A percentile compares a stretch with the other conserved stretches of the same genome.
Evolutionary conservation across 2,113 vertebrate species (phyloP).

Genomic region (Phaetusa simplex): DNA sequence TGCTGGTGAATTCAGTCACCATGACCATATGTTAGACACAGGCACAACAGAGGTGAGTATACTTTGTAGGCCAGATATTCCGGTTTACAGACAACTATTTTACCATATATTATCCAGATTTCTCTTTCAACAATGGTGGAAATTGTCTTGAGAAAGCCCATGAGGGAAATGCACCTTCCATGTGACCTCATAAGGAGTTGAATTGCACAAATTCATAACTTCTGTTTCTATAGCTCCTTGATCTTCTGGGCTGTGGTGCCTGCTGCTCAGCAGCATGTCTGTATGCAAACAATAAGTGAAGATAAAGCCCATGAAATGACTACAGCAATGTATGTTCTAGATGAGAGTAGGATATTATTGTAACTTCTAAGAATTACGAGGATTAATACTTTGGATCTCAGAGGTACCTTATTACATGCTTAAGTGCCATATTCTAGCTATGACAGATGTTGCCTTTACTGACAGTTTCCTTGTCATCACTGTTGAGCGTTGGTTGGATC

Average conservation of each 20-base stretch:
- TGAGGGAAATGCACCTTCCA: neutral
- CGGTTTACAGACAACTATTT: neutral
- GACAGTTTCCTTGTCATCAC: neutral
- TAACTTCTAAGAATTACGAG: neutral
- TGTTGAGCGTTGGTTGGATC: neutral
- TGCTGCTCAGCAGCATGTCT: neutral
- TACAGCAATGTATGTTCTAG: neutral
- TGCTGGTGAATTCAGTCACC: slow-evolving; percentile 83
- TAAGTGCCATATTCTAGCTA: neutral
- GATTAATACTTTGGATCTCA: neutral
- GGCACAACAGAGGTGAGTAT: slow-evolving; percentile 80
- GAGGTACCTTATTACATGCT: neutral
- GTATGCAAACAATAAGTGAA: neutral
- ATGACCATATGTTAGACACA: slow-evolving; percentile 77
- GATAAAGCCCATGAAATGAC: neutral
- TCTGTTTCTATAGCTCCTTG: neutral
- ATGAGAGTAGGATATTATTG: neutral
- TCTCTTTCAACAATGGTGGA: neutral
- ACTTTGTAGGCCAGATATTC: accelerated
- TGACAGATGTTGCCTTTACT: neutral
- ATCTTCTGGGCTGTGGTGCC: neutral
- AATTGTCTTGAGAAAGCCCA: neutral
- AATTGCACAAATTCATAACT: neutral
- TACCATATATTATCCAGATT: neutral
- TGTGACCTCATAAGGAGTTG: neutral